Evolutionary conservation across 2,888 invertebrate genomes (phyloP), one percentile per base, ranked within the genome.

Genomic region (Darwinula stevensoni): DNA sequence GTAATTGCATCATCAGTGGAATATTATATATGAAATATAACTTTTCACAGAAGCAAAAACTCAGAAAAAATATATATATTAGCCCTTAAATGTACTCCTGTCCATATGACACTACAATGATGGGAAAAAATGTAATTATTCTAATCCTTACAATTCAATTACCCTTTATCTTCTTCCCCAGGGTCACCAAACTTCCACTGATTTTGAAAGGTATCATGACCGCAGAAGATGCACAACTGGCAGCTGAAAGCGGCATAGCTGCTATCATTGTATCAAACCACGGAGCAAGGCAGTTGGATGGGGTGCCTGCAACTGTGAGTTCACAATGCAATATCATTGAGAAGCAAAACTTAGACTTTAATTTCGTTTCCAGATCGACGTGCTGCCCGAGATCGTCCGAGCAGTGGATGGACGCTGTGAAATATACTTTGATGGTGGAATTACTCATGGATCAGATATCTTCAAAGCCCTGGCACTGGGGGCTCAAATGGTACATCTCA

Each of bases 221-320:
- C 2, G 65, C 63, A 0, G 76, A 82, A 46, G 88, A 88, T 53
- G 86, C 88, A 1, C 42, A 63, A 12, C 54, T 65, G 41, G 84
- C 73, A 0, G 57, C 55, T 3, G 56, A 74, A 40, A 56, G 62
- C 32, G 82, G 80, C 3, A 74, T 68, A 29, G 55, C 63, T 3
- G 88, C 64, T 2, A 65, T 88, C 34, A 57, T 80, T 36, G 86
- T 91, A 3, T 88, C 86, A 0, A 88, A 88, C 51, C 88, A 88
- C 49, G 88, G 88, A 2, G 88, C 71, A 0, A 59, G 86, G 36
- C 88, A 88, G 53, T 52, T 82, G 18, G 82, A 82, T 46, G 63
- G 67, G n/a, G 68, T 71, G 5, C 70, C 75, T 11, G 66, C 84
- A 9, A 62, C 80, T 34, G 75, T 76, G 56, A 48, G 46, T 16